Evolutionary conservation across 2,888 invertebrate species (phyloP).

Genomic region (Cerastis rubricosa): DNA sequence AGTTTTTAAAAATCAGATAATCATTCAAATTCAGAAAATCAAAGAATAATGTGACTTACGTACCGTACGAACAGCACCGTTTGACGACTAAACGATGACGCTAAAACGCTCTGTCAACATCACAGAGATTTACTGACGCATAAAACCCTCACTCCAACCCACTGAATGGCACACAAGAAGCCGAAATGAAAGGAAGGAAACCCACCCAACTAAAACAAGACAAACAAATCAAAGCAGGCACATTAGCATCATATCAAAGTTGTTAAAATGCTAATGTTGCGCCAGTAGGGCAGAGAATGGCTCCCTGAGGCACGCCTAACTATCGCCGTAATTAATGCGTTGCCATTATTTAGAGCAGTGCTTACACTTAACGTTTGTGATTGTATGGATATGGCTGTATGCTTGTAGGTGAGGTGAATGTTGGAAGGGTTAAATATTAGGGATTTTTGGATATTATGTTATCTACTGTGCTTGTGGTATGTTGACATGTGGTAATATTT

Average conservation of each 20-base stretch:
- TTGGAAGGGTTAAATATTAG: constrained; percentile 6
- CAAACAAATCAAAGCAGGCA: constrained; percentile 65
- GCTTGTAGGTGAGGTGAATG: constrained; percentile 9
- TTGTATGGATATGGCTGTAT: constrained; percentile 37
- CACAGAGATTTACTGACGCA: constrained; percentile 32
- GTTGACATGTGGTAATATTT: not conserved
- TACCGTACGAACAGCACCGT: not conserved
- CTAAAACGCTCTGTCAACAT: constrained; percentile 11
- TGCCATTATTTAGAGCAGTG: constrained; percentile 69
- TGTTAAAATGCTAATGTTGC: constrained; percentile 68
- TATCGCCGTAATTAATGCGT: constrained; percentile 70
- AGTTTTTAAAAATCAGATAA: not conserved
- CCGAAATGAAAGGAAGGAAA: constrained; percentile 60
- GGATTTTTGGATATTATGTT: not conserved
- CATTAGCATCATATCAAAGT: constrained; percentile 64
- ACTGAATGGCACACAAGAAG: constrained; percentile 37
- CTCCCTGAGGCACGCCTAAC: constrained; percentile 64
- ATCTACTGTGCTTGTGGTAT: not conserved
- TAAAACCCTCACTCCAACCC: constrained; percentile 27
- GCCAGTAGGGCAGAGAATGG: constrained; percentile 65
- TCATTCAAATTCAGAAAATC: not conserved
- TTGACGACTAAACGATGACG: constrained; percentile 11
- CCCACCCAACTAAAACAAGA: constrained; percentile 61
- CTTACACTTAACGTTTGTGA: constrained; percentile 66
- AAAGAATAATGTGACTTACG: not conserved